A percentile compares a stretch with the other conserved stretches of the same genome.
These are phyloP conservation scores for Cottus gobio DNA, from an alignment of 2,113 vertebrate species.

Conservation along the genomic window DNA sequence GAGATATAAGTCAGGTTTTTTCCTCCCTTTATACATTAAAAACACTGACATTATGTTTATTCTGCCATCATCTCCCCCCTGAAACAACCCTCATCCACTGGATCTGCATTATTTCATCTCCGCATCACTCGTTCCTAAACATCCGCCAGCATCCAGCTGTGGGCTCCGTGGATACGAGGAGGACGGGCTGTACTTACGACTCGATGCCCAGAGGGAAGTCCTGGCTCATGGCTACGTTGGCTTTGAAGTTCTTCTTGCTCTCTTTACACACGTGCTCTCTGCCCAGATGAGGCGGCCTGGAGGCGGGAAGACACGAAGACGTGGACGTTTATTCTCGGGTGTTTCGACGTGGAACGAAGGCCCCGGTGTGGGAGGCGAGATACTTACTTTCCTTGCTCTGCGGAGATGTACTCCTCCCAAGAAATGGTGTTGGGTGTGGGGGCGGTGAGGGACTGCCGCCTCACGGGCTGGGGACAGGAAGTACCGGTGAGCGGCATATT, in stretches of 20 bases:
- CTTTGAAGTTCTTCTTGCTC: constrained; percentile 97
- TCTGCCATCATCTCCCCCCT: constrained; percentile 21
- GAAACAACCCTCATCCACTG: constrained; percentile 21
- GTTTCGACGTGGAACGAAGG: neutral
- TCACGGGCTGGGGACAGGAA: constrained; percentile 83
- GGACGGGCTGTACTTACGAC: constrained; percentile 85
- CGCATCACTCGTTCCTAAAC: constrained; percentile 7
- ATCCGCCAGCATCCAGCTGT: constrained; percentile 39
- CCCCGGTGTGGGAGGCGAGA: neutral
- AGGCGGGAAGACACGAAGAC: constrained; percentile 20
- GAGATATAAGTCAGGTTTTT: neutral
- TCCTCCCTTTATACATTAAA: neutral
- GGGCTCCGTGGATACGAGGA: constrained; percentile 45
- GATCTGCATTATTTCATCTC: constrained; percentile 52
- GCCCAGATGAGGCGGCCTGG: constrained; percentile 93
- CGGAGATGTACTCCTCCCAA: constrained; percentile 96
- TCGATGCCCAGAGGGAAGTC: constrained; percentile 95
- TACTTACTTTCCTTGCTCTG: constrained; percentile 93
- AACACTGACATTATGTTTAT: constrained; percentile 5
- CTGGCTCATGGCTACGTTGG: constrained; percentile 97
- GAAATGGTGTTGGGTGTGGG: constrained; percentile 93
- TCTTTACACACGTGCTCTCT: constrained; percentile 96
- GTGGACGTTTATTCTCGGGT: neutral
- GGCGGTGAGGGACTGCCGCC: constrained; percentile 91
- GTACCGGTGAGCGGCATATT: neutral